These are phyloP conservation scores for Siphamia tubifer DNA, from an alignment of 2,113 vertebrate species.

Conservation along the genomic window DNA sequence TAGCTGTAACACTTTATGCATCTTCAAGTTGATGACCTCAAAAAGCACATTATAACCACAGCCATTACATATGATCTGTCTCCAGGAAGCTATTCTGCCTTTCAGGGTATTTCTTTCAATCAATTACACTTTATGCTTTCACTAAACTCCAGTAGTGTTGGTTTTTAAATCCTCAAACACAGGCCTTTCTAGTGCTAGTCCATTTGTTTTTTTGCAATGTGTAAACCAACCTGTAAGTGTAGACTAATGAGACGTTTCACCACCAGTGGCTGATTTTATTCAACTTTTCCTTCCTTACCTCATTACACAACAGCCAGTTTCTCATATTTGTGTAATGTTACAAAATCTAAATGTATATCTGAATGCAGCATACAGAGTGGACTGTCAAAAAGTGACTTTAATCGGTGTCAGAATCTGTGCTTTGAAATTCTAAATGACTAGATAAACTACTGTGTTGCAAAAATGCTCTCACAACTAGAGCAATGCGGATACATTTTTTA, in stretches of 20 bases:
- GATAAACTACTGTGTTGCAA: no score
- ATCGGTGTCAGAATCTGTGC: no score
- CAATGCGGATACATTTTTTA: no score
- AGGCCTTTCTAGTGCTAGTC: no score
- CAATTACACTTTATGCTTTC: no score
- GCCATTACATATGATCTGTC: neutral
- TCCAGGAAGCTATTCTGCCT: neutral
- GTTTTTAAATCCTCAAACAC: no score
- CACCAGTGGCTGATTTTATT: neutral
- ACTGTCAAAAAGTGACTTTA: neutral
- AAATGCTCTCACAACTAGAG: no score
- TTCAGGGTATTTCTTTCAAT: neutral
- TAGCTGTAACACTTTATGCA: neutral
- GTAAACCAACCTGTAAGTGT: no score
- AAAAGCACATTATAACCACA: neutral
- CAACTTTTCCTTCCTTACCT: neutral
- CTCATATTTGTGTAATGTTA: conserved; percentile 12
- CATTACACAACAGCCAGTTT: neutral
- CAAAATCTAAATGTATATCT: conserved; percentile 20
- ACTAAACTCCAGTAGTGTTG: no score
- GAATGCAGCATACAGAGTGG: neutral
- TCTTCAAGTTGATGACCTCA: neutral
- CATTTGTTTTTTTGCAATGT: no score
- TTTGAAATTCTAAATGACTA: no score
- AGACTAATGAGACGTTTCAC: no score